phyloP scores from a whole-genome alignment of 2,888 invertebrate genomes.

The Heliconius ismenius region DNA sequence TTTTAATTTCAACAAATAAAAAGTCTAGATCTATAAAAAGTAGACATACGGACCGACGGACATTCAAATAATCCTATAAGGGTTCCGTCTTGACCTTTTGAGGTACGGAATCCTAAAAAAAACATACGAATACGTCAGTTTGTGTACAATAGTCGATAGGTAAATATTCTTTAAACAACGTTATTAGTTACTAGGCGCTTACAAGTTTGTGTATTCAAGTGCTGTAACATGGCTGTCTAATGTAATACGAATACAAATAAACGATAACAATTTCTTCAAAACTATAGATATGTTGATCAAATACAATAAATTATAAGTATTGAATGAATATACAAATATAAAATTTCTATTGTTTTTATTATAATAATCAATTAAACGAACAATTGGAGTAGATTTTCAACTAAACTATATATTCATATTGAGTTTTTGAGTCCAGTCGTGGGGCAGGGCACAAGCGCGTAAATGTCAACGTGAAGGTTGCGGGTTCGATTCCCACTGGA shows the following conservation, averaged over 20 bases:
- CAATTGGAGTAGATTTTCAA: not conserved
- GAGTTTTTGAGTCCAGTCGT: not conserved
- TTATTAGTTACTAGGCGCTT: not conserved
- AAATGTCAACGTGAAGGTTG: no score
- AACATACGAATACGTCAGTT: not conserved
- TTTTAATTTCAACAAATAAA: no score
- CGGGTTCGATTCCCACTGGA: no score
- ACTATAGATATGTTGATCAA: not conserved
- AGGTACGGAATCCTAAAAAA: not conserved
- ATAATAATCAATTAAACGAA: not conserved
- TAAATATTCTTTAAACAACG: conserved; percentile 1
- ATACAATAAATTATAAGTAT: not conserved
- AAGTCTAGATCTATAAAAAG: no score
- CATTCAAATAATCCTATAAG: no score
- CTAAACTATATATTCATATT: not conserved
- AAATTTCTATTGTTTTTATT: not conserved
- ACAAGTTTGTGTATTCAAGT: conserved; percentile 8
- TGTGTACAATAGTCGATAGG: not conserved
- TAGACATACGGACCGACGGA: no score
- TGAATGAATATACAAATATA: not conserved
- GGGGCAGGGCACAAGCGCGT: no score
- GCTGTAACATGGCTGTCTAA: conserved; percentile 5
- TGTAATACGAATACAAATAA: conserved; percentile 8
- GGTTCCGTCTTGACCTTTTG: no score
- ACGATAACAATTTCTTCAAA: not conserved